A percentile compares a stretch with the other conserved stretches of the same genome.
These are phyloP conservation scores for Cacoxenus indagator DNA, from an alignment of 2,888 invertebrate genomes.

Conservation along the genomic window DNA sequence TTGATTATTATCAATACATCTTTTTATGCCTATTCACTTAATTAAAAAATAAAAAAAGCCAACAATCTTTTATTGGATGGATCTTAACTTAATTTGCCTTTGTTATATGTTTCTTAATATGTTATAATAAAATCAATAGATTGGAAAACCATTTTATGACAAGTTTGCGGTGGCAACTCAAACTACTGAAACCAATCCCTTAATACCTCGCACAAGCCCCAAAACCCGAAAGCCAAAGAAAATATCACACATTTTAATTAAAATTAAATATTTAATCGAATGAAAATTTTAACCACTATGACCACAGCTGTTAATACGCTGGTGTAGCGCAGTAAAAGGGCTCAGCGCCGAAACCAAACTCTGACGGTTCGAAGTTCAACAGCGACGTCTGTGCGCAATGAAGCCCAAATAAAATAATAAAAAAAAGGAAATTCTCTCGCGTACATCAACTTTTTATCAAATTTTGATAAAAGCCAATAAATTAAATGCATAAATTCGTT, in stretches of 20 bases:
- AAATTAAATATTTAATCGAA: conserved; percentile 58
- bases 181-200: too few relatives aligned
- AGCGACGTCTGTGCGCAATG: conserved; percentile 51
- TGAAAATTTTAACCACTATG: conserved; percentile 62
- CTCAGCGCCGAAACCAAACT: too few relatives aligned
- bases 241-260: conserved; percentile 56
- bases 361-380: neutral
- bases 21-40: too few relatives aligned
- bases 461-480: conserved; percentile 65
- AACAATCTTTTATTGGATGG: too few relatives aligned
- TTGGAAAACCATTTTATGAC: too few relatives aligned
- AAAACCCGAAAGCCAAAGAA: neutral
- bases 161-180: too few relatives aligned
- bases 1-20: too few relatives aligned
- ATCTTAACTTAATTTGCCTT: too few relatives aligned
- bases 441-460: conserved; percentile 53
- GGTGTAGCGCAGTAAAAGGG: neutral
- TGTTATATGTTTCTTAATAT: too few relatives aligned
- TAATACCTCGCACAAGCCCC: neutral
- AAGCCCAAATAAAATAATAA: conserved; percentile 39
- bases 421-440: conserved; percentile 1
- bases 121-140: too few relatives aligned
- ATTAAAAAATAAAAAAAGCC: too few relatives aligned
- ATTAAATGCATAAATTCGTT: conserved; percentile 64
- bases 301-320: conserved; percentile 57